These are phyloP conservation scores for Amphiprion clarkii DNA, from an alignment of 2,797 vertebrate species.

Conservation along the genomic window DNA sequence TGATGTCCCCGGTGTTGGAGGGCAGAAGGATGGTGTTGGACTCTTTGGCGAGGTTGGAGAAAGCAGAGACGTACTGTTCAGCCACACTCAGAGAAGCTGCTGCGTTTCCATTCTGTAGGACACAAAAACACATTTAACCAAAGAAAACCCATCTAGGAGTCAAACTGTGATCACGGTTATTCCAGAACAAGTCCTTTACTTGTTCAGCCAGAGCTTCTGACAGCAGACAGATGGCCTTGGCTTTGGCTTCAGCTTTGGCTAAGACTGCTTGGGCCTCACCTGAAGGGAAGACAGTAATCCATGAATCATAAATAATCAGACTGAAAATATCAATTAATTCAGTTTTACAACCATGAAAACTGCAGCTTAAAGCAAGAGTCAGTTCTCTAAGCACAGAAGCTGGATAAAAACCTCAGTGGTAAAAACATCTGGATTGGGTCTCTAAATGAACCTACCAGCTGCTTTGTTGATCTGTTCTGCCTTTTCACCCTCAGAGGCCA, in stretches of 20 bases:
- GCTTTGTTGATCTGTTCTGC: conserved; percentile 94
- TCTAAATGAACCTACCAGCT: conserved; percentile 82
- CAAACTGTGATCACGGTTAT: neutral
- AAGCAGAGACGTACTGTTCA: conserved; percentile 94
- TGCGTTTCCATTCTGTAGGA: conserved; percentile 89
- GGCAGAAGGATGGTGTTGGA: conserved; percentile 95
- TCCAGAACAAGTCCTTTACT: conserved; percentile 74
- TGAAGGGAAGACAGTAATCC: conserved; percentile 54
- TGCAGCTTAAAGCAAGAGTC: neutral
- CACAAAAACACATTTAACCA: neutral
- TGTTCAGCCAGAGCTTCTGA: conserved; percentile 90
- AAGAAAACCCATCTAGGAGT: neutral
- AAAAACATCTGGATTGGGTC: neutral
- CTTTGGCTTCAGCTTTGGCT: conserved; percentile 93
- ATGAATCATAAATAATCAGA: neutral
- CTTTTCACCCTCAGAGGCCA: conserved; percentile 94
- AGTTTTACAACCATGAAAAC: too few relatives aligned
- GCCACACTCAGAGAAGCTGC: conserved; percentile 93
- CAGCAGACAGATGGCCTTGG: conserved; percentile 91
- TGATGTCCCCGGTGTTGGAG: conserved; percentile 89
- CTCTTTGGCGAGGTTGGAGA: conserved; percentile 95
- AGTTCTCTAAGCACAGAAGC: neutral
- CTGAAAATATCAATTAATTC: too few relatives aligned
- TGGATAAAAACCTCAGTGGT: neutral
- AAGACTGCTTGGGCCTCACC: conserved; percentile 94